Evolutionary conservation across 2,797 vertebrate genomes (phyloP).

Genomic region (Aulostomus chinensis): DNA sequence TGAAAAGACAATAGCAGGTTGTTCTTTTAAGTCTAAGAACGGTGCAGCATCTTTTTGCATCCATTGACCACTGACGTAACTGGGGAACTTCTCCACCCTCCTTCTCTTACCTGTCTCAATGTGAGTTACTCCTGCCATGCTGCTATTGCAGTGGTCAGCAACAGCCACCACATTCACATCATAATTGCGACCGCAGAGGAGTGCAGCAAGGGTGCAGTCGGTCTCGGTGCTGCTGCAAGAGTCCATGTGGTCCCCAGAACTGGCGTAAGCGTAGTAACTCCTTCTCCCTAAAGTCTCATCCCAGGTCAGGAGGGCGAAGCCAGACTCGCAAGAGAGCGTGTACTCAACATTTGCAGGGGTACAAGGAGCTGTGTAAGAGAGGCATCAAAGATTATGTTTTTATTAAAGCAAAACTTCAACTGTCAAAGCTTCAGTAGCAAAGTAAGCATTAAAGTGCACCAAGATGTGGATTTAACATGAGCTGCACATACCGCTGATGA

Average conservation of each 20-base stretch:
- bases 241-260: constrained; percentile 30
- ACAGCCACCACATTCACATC: constrained; percentile 60
- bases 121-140: constrained; percentile 30
- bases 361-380: constrained; percentile 69
- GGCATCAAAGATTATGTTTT: too few relatives aligned
- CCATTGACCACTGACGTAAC: too few relatives aligned
- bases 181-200: constrained; percentile 74
- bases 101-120: constrained; percentile 69
- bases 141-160: constrained; percentile 77
- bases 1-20: too few relatives aligned
- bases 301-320: constrained; percentile 70
- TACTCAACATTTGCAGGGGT: constrained; percentile 59
- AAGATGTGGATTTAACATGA: not conserved
- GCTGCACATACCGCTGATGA: constrained; percentile 64
- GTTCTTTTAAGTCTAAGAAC: too few relatives aligned
- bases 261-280: constrained; percentile 44
- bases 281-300: constrained; percentile 63
- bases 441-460: too few relatives aligned
- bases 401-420: too few relatives aligned
- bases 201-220: constrained; percentile 54
- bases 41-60: too few relatives aligned
- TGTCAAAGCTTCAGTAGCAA: not conserved
- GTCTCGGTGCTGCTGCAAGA: constrained; percentile 62
- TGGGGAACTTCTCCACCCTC: too few relatives aligned
- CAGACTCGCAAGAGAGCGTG: constrained; percentile 63